Percentiles rank a stretch among this genome's conserved stretches.
phyloP scores from a whole-genome alignment of 2,888 invertebrate species.

The Sinohyriopsis cumingii region DNA sequence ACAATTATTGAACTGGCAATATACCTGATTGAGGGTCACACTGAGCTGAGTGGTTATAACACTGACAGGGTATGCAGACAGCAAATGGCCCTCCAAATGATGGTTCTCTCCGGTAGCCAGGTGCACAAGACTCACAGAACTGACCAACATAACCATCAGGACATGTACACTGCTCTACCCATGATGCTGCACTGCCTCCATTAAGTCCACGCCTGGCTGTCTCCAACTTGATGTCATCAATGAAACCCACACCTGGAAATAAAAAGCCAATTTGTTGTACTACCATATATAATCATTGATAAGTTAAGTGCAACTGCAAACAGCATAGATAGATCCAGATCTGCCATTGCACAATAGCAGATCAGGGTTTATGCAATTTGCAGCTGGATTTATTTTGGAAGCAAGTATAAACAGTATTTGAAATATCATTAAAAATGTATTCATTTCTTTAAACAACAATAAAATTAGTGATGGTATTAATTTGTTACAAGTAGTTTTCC shows the following conservation, averaged over 20 bases:
- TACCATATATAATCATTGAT: neutral
- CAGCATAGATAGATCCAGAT: no score
- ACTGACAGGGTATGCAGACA: conserved; percentile 95
- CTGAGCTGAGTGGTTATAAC: conserved; percentile 95
- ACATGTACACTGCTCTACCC: conserved; percentile 96
- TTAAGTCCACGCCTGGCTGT: conserved; percentile 82
- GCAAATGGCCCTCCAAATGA: conserved; percentile 94
- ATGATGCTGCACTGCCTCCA: conserved; percentile 83
- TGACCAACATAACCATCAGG: conserved; percentile 82
- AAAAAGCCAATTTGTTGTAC: neutral
- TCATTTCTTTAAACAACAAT: no score
- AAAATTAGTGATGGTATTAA: no score
- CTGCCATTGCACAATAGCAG: no score
- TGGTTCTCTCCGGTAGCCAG: conserved; percentile 93
- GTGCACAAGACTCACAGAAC: conserved; percentile 97
- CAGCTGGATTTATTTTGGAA: no score
- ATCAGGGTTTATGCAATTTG: no score
- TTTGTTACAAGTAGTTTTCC: no score
- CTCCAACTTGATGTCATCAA: conserved; percentile 91
- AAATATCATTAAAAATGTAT: no score
- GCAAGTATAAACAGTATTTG: no score
- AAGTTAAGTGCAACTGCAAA: no score
- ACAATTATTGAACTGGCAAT: neutral
- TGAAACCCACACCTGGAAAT: conserved; percentile 81
- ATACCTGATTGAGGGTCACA: conserved; percentile 80